A percentile compares a stretch with the other conserved stretches of the same genome.
Evolutionary conservation across 2,797 vertebrate genomes (phyloP).

Genomic region (Anomalospiza imberbis): DNA sequence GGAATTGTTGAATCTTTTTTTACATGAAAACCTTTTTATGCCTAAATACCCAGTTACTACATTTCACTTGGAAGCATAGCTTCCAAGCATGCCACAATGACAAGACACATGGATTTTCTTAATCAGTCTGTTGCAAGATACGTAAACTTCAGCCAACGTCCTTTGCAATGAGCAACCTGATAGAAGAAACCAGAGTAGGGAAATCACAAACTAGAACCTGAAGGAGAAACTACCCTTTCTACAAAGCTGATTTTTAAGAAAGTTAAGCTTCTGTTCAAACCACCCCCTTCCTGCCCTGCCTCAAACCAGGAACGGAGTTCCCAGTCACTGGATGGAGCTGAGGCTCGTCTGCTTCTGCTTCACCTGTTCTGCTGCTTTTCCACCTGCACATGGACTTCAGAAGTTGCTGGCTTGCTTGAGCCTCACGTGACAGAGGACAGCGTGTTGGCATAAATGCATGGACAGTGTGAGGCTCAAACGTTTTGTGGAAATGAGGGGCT

Average conservation of each 20-base stretch:
- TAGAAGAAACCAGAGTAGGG: not conserved
- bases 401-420: not conserved
- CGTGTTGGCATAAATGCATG: accelerated
- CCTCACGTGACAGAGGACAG: accelerated
- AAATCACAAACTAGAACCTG: not conserved
- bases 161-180: not conserved
- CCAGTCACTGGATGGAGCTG: not conserved
- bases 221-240: not conserved
- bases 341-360: not conserved
- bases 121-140: not conserved
- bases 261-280: accelerated
- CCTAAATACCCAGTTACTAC: not conserved
- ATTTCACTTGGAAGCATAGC: not conserved
- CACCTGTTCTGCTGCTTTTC: not conserved
- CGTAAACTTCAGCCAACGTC: not conserved
- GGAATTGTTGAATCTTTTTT: not conserved
- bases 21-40: not conserved
- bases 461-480: accelerated
- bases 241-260: not conserved
- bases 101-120: not conserved
- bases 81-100: not conserved
- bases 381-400: not conserved
- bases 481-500: not conserved
- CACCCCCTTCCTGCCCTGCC: not conserved
- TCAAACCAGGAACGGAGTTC: not conserved